Conservation (phyloP, 2,888 invertebrate genomes). For the Scaptodrosophila latifasciaeformis region DNA sequence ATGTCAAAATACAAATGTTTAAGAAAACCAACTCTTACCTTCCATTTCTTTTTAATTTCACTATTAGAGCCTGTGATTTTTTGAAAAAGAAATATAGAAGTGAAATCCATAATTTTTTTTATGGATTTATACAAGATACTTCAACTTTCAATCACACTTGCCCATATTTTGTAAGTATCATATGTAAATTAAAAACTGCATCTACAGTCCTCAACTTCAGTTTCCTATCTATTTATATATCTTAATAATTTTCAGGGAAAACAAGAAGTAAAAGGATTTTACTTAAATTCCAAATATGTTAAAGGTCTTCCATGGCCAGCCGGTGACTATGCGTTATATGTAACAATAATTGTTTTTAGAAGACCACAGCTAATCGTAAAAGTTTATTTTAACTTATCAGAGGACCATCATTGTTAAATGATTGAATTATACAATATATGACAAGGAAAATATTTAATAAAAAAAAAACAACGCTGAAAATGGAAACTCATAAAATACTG, state of each 20-base stretch:
- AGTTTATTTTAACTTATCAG: constrained; percentile 21
- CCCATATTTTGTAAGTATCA: background rate
- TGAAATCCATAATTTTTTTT: background rate
- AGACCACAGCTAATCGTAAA: too few relatives aligned
- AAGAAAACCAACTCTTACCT: background rate
- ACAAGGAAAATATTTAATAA: constrained; percentile 14
- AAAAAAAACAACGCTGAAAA: constrained; percentile 16
- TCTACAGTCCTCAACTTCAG: too few relatives aligned
- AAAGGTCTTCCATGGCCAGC: constrained; percentile 12
- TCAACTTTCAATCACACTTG: background rate
- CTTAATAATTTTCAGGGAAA: background rate
- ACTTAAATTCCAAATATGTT: background rate
- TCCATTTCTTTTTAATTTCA: background rate
- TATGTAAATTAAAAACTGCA: background rate
- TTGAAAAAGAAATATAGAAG: background rate
- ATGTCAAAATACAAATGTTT: background rate
- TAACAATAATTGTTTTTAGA: too few relatives aligned
- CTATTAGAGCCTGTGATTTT: background rate
- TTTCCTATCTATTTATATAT: too few relatives aligned
- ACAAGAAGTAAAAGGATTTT: background rate
- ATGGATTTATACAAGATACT: background rate
- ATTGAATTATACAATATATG: too few relatives aligned
- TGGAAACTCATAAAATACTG: too few relatives aligned
- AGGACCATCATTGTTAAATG: too few relatives aligned
- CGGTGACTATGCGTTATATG: constrained; percentile 4